Conservation (phyloP, 2,113 vertebrate genomes). For the Hemiscyllium ocellatum region DNA sequence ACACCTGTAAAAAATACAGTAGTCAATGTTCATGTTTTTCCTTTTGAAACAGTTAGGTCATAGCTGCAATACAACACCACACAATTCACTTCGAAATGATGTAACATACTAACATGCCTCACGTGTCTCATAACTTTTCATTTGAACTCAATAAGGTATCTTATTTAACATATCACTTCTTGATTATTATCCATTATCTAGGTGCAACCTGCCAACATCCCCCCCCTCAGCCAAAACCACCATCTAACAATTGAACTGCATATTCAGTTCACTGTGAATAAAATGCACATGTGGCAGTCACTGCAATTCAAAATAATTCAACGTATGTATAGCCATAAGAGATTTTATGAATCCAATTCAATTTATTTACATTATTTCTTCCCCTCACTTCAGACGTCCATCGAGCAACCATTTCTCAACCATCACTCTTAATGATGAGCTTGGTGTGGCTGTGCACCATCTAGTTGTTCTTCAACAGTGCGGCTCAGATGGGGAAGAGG, state of each 20-base stretch:
- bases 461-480: background rate
- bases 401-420: background rate
- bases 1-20: background rate
- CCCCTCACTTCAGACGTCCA: background rate
- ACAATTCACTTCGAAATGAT: background rate
- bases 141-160: background rate
- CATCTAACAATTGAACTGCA: background rate
- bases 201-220: background rate
- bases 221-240: background rate
- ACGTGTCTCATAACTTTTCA: background rate
- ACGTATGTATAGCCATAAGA: background rate
- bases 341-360: background rate
- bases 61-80: background rate
- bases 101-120: background rate
- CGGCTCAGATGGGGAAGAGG: background rate
- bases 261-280: background rate
- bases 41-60: background rate
- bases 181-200: background rate
- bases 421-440: background rate
- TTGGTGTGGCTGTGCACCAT: background rate
- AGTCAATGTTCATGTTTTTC: background rate
- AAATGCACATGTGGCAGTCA: background rate
- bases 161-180: background rate
- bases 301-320: background rate
- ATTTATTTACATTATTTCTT: background rate